These are phyloP conservation scores for Propithecus perrieri DNA, from an alignment of 2,797 vertebrate genomes.

Conservation along the genomic window DNA sequence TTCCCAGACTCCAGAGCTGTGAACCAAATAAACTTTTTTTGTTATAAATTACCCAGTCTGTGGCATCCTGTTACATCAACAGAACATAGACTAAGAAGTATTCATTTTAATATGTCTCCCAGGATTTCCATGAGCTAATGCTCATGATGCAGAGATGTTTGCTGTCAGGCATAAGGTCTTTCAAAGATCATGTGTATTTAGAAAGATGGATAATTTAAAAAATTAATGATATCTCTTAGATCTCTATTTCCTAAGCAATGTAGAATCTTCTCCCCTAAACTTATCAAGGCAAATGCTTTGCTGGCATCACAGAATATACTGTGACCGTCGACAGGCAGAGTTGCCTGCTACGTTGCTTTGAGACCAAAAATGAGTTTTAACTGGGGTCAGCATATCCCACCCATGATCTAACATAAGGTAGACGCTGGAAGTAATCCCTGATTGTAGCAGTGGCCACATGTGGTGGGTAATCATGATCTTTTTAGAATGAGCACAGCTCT, in stretches of 20 bases:
- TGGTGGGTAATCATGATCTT: not conserved
- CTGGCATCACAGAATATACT: not conserved
- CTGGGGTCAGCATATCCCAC: not conserved
- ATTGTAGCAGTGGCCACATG: not conserved
- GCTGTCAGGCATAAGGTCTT: not conserved
- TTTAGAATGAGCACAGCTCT: not conserved
- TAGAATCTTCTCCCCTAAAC: not conserved
- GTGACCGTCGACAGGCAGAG: not conserved
- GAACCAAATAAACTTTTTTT: not conserved
- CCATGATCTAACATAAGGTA: not conserved
- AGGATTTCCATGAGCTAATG: not conserved
- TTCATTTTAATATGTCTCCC: not conserved
- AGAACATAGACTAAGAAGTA: not conserved
- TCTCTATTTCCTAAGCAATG: not conserved
- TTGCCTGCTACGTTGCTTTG: not conserved
- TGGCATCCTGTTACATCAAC: not conserved
- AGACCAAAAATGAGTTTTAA: not conserved
- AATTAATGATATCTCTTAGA: not conserved
- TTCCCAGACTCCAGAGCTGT: not conserved
- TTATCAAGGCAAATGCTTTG: not conserved
- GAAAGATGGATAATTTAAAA: not conserved
- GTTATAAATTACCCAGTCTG: not conserved
- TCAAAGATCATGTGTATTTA: not conserved
- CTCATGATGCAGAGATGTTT: not conserved
- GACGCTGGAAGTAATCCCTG: not conserved